Base-by-base conservation (phyloP, 2,113 vertebrate genomes). In the Ochotona princeps region DNA sequence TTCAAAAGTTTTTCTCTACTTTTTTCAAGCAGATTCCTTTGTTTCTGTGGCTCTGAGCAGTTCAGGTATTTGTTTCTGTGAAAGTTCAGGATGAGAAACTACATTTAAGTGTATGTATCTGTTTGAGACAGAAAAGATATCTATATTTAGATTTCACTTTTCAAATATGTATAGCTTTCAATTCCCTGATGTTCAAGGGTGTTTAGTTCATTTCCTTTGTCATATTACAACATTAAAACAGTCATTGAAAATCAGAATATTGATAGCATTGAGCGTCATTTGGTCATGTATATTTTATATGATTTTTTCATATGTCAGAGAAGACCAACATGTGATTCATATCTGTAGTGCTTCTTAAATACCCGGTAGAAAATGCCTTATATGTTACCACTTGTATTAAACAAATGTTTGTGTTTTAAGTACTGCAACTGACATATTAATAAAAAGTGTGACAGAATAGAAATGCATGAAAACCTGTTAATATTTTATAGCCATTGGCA, bases 381-480 rank as follows among this genome's bases (percentile, higher is more conserved):
- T 94, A 88, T 3, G 91, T 92, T 78, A 47, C 0, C 20, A 84
- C 78, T 81, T 83, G 57, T 74, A 78, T 78, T 84, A 87, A 96
- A 87, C 20, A 90, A 88, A 30, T 26, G 23, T 81, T 95, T 95
- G 70, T 11, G 91, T 89, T 91, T 89, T 89, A 90, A 92, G 72
- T 32, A 89, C 44, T 82, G 88, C 10, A 81, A 30, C 44, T 89
- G 26, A 90, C 18, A 73, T 38, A 28, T 3, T 87, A 92, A 80
- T 95, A 26, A 83, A 82, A 87, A 90, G 32, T 20, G 74, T 82
- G 3, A 21, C 30, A 78, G n/a, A 94, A 90, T 21, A 93, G 91
- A 95, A 87, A 8, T 30, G 5, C 86, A 82, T 91, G 44, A 91
- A 93, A 94, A 87, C 32, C 2, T 73, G 14, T 82, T 74, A 51